Evolutionary conservation across 2,113 vertebrate species (phyloP).

Genomic region (Atherinomorus stipes): DNA sequence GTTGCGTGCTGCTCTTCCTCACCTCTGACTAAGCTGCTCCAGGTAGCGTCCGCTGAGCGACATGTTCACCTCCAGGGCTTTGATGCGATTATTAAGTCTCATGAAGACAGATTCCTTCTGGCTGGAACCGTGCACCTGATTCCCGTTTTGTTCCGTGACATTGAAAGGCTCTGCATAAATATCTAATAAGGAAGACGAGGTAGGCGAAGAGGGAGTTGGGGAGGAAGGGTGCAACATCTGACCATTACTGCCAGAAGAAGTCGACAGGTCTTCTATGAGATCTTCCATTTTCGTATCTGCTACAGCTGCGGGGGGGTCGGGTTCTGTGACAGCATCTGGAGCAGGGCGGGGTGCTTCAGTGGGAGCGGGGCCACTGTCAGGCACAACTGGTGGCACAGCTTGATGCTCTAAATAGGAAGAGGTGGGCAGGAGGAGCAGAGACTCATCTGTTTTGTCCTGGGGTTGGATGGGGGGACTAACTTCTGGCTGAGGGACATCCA

Average conservation of each 20-base stretch:
- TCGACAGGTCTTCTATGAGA: slow-evolving; percentile 83
- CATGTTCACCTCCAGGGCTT: slow-evolving; percentile 98
- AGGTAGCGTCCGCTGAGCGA: slow-evolving; percentile 97
- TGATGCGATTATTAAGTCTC: slow-evolving; percentile 98
- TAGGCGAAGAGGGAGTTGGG: background rate
- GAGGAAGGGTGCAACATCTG: slow-evolving; percentile 77
- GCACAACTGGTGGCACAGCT: slow-evolving; percentile 21
- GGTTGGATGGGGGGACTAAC: slow-evolving; percentile 6
- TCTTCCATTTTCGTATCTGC: slow-evolving; percentile 84
- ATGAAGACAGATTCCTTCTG: slow-evolving; percentile 99
- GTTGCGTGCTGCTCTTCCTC: background rate
- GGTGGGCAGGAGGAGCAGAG: slow-evolving; percentile 58
- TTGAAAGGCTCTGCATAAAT: slow-evolving; percentile 93
- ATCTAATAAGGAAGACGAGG: slow-evolving; percentile 82
- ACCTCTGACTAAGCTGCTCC: slow-evolving; percentile 98
- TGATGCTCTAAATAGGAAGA: slow-evolving; percentile 66
- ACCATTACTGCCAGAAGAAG: slow-evolving; percentile 39
- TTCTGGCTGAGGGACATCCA: slow-evolving; percentile 26
- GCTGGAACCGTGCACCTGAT: slow-evolving; percentile 90
- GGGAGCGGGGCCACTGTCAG: slow-evolving; percentile 55
- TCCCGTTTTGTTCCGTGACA: slow-evolving; percentile 89
- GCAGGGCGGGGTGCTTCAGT: slow-evolving; percentile 63
- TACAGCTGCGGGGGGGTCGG: slow-evolving; percentile 48
- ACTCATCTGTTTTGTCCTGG: slow-evolving; percentile 27
- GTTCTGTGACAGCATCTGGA: slow-evolving; percentile 35